These are phyloP conservation scores for Leucania comma DNA, from an alignment of 2,888 invertebrate genomes.

Conservation along the genomic window DNA sequence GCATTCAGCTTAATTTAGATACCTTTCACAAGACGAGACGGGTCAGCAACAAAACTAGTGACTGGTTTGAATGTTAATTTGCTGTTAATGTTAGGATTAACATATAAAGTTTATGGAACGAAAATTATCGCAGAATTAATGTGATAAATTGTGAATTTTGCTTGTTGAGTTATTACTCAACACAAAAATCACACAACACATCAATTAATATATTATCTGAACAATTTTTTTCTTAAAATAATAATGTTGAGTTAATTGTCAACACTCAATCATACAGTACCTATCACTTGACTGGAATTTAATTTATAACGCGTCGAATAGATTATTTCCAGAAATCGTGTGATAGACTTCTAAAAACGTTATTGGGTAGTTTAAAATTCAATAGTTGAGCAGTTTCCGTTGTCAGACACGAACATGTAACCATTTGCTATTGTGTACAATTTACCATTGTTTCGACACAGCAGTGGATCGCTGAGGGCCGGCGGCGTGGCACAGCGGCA, in stretches of 20 bases:
- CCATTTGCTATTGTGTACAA: constrained; percentile 49
- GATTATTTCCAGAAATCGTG: not conserved
- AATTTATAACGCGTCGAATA: not conserved
- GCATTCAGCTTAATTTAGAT: constrained; percentile 17
- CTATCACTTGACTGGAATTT: not conserved
- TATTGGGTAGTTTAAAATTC: constrained; percentile 11
- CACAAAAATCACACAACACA: too few species aligned
- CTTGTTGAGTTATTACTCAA: not conserved
- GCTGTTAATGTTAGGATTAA: not conserved
- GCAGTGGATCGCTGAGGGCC: constrained; percentile 43
- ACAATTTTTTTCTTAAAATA: too few species aligned
- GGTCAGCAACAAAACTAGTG: not conserved
- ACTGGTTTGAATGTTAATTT: not conserved
- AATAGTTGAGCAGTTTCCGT: constrained; percentile 26
- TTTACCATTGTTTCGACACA: constrained; percentile 58
- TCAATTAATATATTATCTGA: too few species aligned
- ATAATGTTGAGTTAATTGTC: not conserved
- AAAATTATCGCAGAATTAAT: not conserved
- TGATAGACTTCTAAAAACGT: not conserved
- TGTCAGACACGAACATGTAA: constrained; percentile 46
- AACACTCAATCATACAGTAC: too few species aligned
- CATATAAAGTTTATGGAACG: not conserved
- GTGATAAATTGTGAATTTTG: not conserved
- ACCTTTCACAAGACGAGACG: constrained; percentile 13
- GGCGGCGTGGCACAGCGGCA: constrained; percentile 10